Evolutionary conservation across 2,797 vertebrate species (phyloP).

Genomic region (Microctenopoma lineatum): DNA sequence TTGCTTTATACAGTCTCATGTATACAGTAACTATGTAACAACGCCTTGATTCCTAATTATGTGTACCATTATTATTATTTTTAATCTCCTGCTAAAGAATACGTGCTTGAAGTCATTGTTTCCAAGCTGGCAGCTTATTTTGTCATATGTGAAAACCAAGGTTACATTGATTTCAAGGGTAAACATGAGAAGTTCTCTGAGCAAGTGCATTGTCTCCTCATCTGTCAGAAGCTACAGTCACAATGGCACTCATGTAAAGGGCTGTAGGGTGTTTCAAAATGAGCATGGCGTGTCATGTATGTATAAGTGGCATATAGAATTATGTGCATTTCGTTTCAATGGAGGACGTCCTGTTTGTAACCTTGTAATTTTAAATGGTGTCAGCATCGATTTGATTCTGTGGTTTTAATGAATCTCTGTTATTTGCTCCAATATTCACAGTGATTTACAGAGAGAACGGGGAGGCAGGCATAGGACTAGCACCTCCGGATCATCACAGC

Average conservation of each 20-base stretch:
- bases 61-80: conserved; percentile 22
- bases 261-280: background rate
- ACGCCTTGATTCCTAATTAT: background rate
- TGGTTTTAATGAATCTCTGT: background rate
- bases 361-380: background rate
- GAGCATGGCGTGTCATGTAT: background rate
- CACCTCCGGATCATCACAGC: conserved; percentile 65
- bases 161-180: background rate
- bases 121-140: conserved; percentile 7
- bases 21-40: too few species aligned
- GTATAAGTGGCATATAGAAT: background rate
- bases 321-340: too few species aligned
- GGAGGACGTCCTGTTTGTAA: too few species aligned
- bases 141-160: conserved; percentile 13
- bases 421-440: conserved; percentile 5
- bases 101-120: conserved; percentile 5
- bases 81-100: conserved; percentile 26
- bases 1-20: too few species aligned
- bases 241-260: background rate
- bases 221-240: background rate
- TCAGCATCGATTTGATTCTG: background rate
- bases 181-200: background rate
- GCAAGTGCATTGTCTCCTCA: background rate
- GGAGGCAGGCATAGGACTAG: conserved; percentile 39
- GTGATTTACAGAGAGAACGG: conserved; percentile 36